These are phyloP conservation scores for Siniperca undulata DNA, from an alignment of 2,797 vertebrate genomes.

Conservation along the genomic window DNA sequence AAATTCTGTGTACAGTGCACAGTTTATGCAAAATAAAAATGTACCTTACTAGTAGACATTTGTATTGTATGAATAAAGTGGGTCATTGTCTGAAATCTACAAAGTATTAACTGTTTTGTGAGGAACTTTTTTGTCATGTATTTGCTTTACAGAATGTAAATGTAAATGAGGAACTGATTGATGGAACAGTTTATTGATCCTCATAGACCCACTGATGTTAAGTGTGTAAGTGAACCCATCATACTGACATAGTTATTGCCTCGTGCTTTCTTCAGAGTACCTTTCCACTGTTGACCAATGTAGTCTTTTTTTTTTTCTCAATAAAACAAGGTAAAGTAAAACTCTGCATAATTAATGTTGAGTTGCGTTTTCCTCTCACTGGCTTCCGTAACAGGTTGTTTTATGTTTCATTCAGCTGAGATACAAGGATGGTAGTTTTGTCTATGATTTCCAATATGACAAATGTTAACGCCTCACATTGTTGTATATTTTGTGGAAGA, in stretches of 20 bases:
- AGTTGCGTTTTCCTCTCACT: background rate
- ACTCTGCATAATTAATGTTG: background rate
- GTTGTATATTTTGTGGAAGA: background rate
- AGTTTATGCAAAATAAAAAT: constrained; percentile 55
- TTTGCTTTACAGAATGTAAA: constrained; percentile 57
- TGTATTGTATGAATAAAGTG: constrained; percentile 56
- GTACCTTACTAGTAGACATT: constrained; percentile 42
- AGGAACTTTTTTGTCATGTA: constrained; percentile 41
- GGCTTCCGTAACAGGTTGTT: no score
- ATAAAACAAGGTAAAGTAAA: constrained; percentile 69
- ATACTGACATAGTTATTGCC: constrained; percentile 42
- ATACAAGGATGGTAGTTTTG: background rate
- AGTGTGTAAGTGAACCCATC: constrained; percentile 30
- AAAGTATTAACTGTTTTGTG: constrained; percentile 54
- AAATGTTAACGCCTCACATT: background rate
- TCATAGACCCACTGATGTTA: constrained; percentile 25
- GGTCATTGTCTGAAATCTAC: constrained; percentile 52
- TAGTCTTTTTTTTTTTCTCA: constrained; percentile 64
- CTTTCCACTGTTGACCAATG: constrained; percentile 67
- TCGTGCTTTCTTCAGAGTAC: constrained; percentile 62
- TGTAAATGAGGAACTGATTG: constrained; percentile 42
- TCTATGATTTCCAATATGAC: background rate
- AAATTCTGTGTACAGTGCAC: constrained; percentile 45
- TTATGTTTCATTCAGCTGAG: background rate
- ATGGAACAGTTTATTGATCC: constrained; percentile 34